phyloP scores from a whole-genome alignment of 2,797 vertebrate species.

The Onychomys leucogaster region DNA sequence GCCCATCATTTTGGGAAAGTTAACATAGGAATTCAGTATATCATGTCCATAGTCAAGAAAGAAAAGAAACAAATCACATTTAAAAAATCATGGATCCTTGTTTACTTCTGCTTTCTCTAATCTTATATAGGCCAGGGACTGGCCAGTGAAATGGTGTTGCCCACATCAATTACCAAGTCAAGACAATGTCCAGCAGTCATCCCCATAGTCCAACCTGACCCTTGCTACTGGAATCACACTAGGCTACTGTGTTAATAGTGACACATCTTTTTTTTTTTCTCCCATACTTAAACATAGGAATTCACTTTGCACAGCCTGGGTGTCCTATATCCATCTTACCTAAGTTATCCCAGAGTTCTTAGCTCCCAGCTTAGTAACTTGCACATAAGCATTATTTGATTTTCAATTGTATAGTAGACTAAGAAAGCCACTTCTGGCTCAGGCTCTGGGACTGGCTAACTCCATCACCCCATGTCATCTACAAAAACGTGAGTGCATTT shows the following conservation, averaged over 20 bases:
- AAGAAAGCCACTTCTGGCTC: neutral
- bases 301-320: neutral
- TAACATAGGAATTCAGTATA: neutral
- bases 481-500: neutral
- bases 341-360: neutral
- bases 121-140: no score
- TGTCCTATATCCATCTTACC: accelerated
- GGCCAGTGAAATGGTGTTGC: no score
- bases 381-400: neutral
- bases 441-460: neutral
- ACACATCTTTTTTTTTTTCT: neutral
- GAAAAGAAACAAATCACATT: neutral
- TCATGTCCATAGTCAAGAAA: neutral
- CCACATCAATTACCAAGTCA: neutral
- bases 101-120: neutral
- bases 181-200: neutral
- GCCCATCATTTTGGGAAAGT: neutral
- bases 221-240: neutral
- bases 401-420: neutral
- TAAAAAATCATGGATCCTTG: neutral
- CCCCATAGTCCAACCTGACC: no score
- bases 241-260: neutral
- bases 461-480: neutral
- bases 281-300: neutral
- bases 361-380: accelerated